phyloP scores from a whole-genome alignment of 2,113 vertebrate species.

The Podiceps cristatus region DNA sequence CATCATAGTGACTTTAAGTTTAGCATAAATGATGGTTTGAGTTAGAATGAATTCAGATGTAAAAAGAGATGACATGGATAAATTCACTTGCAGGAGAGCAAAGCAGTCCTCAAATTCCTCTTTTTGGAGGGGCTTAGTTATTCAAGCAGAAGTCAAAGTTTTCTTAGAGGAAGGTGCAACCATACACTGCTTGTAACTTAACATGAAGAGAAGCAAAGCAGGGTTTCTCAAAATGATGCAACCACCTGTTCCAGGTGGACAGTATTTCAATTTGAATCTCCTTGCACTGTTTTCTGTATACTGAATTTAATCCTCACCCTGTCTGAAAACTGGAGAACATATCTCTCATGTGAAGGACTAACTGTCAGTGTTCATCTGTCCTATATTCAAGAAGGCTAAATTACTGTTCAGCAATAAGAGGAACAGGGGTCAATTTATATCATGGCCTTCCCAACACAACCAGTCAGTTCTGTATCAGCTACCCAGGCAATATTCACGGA shows the following conservation, averaged over 20 bases:
- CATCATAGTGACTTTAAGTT: not conserved
- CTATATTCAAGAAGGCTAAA: not conserved
- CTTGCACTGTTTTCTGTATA: not conserved
- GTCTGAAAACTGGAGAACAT: not conserved
- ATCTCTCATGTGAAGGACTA: not conserved
- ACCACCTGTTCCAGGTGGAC: not conserved
- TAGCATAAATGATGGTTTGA: not conserved
- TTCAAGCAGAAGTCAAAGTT: not conserved
- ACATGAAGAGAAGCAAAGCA: not conserved
- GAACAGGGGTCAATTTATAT: not conserved
- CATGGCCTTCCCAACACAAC: not conserved
- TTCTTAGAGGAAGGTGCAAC: not conserved
- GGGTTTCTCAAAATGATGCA: not conserved
- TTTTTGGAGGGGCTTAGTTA: not conserved
- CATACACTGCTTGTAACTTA: not conserved
- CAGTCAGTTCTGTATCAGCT: not conserved
- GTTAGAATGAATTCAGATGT: not conserved
- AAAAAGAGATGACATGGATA: not conserved
- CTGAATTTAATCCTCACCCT: not conserved
- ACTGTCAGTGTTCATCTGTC: not conserved
- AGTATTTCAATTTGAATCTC: not conserved
- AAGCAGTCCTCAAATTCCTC: not conserved
- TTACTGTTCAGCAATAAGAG: not conserved
- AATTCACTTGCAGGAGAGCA: not conserved
- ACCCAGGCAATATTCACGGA: not conserved